Conservation (phyloP, 2,888 invertebrate species). For the Diploptera punctata region DNA sequence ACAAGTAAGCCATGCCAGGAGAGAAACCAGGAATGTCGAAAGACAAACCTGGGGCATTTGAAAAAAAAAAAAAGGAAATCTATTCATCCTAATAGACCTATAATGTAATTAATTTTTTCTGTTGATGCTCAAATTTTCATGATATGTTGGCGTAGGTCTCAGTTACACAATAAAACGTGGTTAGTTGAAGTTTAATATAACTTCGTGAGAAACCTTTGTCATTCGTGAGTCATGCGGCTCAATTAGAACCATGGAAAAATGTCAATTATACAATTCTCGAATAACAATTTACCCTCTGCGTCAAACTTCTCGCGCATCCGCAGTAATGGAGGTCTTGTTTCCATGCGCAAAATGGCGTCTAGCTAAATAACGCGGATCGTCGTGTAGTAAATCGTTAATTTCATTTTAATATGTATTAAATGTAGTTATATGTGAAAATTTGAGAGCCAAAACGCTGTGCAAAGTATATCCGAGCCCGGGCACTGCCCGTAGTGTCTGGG, state of each 20-base stretch:
- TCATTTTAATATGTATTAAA: not conserved
- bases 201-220: not conserved
- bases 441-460: conserved; percentile 36
- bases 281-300: not conserved
- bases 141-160: not conserved
- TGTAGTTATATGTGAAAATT: not conserved
- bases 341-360: not conserved
- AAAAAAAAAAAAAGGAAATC: no score
- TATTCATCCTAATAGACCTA: no score
- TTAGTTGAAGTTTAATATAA: not conserved
- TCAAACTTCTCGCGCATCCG: not conserved
- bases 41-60: no score
- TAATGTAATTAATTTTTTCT: no score
- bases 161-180: not conserved
- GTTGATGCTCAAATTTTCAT: no score
- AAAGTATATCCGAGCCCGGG: conserved; percentile 85
- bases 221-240: not conserved
- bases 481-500: conserved; percentile 90
- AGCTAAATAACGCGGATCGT: not conserved
- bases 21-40: no score
- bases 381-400: not conserved
- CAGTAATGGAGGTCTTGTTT: not conserved
- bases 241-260: not conserved
- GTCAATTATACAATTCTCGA: not conserved
- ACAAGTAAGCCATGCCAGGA: no score